phyloP scores from a whole-genome alignment of 2,113 vertebrate species.

The Ictalurus furcatus region DNA sequence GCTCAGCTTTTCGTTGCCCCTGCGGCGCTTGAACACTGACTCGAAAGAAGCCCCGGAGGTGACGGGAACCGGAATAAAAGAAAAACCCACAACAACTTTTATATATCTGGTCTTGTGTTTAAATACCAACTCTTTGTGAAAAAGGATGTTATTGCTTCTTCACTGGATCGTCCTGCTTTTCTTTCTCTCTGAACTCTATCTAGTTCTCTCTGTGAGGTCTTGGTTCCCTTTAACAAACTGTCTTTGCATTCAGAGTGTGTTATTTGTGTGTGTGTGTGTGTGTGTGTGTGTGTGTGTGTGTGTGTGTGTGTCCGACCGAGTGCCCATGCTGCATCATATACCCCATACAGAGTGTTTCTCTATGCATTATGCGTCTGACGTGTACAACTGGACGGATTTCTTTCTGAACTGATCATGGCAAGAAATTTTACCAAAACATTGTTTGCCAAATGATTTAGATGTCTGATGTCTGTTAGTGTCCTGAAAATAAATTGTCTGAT shows the following conservation, averaged over 20 bases:
- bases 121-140: slow-evolving; percentile 58
- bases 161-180: slow-evolving; percentile 47
- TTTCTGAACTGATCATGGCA: slow-evolving; percentile 62
- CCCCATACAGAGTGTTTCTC: slow-evolving; percentile 33
- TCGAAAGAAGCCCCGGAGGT: slow-evolving; percentile 43
- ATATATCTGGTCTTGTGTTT: slow-evolving; percentile 23
- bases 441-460: slow-evolving; percentile 73
- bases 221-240: slow-evolving; percentile 49
- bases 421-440: slow-evolving; percentile 74
- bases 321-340: slow-evolving; percentile 24
- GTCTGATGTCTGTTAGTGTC: slow-evolving; percentile 71
- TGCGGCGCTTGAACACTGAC: slow-evolving; percentile 57
- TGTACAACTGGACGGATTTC: slow-evolving; percentile 60
- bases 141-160: slow-evolving; percentile 59
- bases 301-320: slow-evolving; percentile 13
- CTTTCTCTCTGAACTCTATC: slow-evolving; percentile 27
- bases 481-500: slow-evolving; percentile 68
- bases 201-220: slow-evolving; percentile 38
- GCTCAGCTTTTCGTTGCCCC: slow-evolving; percentile 33
- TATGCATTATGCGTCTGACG: slow-evolving; percentile 54
- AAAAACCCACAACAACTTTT: background rate
- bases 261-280: background rate
- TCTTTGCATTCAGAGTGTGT: slow-evolving; percentile 38
- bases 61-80: background rate
- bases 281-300: background rate